Evolutionary conservation across 2,113 vertebrate genomes (phyloP).

Genomic region (Cryptotis parvus): DNA sequence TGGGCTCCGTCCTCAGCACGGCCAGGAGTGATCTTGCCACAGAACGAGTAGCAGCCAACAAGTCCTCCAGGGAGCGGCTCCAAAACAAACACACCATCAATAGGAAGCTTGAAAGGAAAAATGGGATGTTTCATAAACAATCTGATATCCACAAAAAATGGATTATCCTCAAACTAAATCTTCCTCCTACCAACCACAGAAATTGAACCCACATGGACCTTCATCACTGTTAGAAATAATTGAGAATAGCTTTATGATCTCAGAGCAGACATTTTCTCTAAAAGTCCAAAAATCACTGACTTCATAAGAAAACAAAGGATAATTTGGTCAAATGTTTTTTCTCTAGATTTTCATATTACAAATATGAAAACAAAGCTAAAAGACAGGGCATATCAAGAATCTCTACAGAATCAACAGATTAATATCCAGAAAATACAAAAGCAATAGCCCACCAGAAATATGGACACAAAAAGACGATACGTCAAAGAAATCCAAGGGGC

Average conservation of each 20-base stretch:
- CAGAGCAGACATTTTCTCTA: neutral
- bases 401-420: neutral
- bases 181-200: neutral
- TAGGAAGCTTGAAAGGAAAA: too few species aligned
- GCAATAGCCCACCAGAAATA: neutral
- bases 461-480: neutral
- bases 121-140: neutral
- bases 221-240: constrained; percentile 13
- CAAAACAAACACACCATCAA: too few species aligned
- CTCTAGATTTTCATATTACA: neutral
- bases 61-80: too few species aligned
- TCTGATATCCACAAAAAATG: neutral
- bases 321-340: neutral
- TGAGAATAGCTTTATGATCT: neutral
- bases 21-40: too few species aligned
- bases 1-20: too few species aligned
- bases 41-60: neutral
- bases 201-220: neutral
- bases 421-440: neutral
- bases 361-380: constrained; percentile 8
- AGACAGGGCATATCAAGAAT: neutral
- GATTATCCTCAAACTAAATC: neutral
- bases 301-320: neutral
- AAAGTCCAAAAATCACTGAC: neutral
- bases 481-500: neutral